A percentile compares a stretch with the other conserved stretches of the same genome.
Evolutionary conservation across 2,113 vertebrate species (phyloP).

Genomic region (Lathamus discolor): DNA sequence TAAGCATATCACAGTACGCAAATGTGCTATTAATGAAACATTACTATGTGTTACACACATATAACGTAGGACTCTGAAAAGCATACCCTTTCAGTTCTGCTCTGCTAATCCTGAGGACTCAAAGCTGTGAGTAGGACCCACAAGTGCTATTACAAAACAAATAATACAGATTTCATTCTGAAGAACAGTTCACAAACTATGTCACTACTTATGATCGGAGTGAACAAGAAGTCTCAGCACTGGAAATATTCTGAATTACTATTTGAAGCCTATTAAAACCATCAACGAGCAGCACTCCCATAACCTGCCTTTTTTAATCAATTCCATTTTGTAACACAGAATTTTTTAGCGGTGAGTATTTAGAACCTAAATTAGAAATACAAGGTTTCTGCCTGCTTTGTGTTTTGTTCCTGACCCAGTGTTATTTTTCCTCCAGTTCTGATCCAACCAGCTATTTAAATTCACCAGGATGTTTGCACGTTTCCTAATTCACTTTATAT

Average conservation of each 20-base stretch:
- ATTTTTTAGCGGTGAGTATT: conserved; percentile 22
- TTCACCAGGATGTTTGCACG: conserved; percentile 56
- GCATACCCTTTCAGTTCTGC: neutral
- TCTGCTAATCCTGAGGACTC: neutral
- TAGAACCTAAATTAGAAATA: conserved; percentile 28
- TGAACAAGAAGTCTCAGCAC: neutral
- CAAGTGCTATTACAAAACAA: neutral
- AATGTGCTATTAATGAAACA: neutral
- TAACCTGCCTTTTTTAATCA: neutral
- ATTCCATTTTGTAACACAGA: neutral
- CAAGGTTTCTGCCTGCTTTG: conserved; percentile 33
- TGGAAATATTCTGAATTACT: neutral
- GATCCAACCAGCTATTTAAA: conserved; percentile 53
- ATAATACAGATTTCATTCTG: neutral
- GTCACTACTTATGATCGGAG: neutral
- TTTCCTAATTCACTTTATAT: conserved; percentile 34
- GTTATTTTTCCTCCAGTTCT: conserved; percentile 65
- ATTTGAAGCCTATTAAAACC: neutral
- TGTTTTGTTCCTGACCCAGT: conserved; percentile 41
- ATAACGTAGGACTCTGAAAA: neutral
- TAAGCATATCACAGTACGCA: neutral
- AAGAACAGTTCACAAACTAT: neutral
- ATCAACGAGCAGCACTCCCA: neutral
- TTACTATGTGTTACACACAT: neutral
- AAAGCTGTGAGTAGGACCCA: neutral